Evolutionary conservation across 2,113 vertebrate genomes (phyloP), one percentile per base, ranked within the genome.

Genomic region (Carassius auratus): DNA sequence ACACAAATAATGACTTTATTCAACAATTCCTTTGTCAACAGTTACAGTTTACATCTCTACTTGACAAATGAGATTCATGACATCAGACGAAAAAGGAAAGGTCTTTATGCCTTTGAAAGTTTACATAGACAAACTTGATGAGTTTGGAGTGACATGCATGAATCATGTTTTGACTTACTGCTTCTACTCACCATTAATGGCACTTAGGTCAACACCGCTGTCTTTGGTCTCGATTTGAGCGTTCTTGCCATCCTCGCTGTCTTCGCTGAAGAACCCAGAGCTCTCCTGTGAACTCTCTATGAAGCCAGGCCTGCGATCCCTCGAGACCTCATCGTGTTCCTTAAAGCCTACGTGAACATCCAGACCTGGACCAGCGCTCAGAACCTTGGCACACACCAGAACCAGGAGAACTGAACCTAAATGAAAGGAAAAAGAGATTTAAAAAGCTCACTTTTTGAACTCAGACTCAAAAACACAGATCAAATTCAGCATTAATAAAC

Each of bases 181-280:
- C 21, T 75, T 75, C 12, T 9, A 85, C 74, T 42, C 91, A 97
- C 96, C 96, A 93, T 92, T 93, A 69, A 93, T 89, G 0, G 94
- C 90, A 8, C 93, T 94, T 75, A 94, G 87, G 85, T 95, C 95
- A 90, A 95, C 76, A 68, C 83, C 95, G 85, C 93, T 95, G 71
- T 90, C 93, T 0, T 96, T 96, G 82, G 93, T 87, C 23, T 94
- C 94, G 26, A 90, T 93, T 1, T 93, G 94, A 84, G 94, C 84
- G 13, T 93, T 91, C 76, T 94, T 95, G 76, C 94, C 93, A 75
- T 98, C 97, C 55, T 97, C 97, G 0, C 93, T 94, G 91, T 98
- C 97, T 8, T 95, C 95, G 10, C 48, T 50, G 3, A 48, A 48
- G 0, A 97, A 96, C 83, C 97, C 97, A 0, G 97, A 99, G 0